Evolutionary conservation across 2,113 vertebrate species (phyloP), one percentile per base, ranked within the genome.

Genomic region (Peucedramus taeniatus): DNA sequence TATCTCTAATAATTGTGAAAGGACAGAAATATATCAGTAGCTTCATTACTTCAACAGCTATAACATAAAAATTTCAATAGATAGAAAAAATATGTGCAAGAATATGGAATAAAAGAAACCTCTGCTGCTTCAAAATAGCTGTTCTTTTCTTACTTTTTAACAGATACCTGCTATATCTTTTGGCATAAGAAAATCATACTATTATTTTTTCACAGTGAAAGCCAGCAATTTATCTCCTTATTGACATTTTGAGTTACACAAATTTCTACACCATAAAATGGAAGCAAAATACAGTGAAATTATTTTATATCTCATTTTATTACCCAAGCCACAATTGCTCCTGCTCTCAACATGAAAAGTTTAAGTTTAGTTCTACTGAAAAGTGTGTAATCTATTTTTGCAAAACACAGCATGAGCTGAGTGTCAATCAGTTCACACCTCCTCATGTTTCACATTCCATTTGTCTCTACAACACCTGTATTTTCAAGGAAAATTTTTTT

Each of bases 231-330:
- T 93, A 53, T 79, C 60, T 89, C 56, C 37, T 39, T 81, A 87
- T 53, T 74, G 76, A 61, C 51, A 87, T 89, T 92, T 96, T 59
- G 72, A 87, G 63, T 71, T 60, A 68, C 42, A 79, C 49, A 72
- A 82, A 93, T 69, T 75, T 37, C 61, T 60, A 17, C 45, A 26
- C 15, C 57, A 39, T 63, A 82, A 93, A 95, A 87, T 47, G 45
- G 51, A 90, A 72, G 44, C 20, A 87, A 89, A 81, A 90, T 59
- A 84, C 0, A 1, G 40, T 76, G 75, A 91, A 87, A 91, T 75
- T 69, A 81, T 82, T 96, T 93, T 79, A 79, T 72, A 78, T 35
- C 71, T 74, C 31, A 30, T 64, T 93, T 79, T 84, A 91, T 91
- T 79, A 90, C 54, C 37, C 54, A 65, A 83, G 83, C 26, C 35